phyloP scores from a whole-genome alignment of 2,797 vertebrate species.

The Neomorphus geoffroyi region DNA sequence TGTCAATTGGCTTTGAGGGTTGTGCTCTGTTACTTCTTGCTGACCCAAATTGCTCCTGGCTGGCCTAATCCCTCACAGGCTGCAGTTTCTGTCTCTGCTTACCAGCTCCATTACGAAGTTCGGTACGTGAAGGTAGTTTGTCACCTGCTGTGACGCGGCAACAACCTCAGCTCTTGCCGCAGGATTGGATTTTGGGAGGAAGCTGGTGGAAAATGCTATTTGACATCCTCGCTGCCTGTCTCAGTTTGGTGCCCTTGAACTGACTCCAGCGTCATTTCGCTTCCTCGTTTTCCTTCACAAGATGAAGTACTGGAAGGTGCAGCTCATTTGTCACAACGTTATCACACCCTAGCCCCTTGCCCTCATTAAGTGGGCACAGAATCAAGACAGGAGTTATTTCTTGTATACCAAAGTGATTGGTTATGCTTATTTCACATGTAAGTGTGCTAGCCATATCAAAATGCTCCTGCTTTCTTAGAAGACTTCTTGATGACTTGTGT shows the following conservation, averaged over 20 bases:
- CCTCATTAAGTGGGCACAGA: slow-evolving; percentile 41
- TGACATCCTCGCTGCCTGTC: neutral
- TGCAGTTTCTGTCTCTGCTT: neutral
- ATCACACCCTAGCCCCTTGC: slow-evolving; percentile 15
- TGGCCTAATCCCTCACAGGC: neutral
- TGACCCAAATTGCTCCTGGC: neutral
- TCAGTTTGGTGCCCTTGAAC: neutral
- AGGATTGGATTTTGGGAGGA: neutral
- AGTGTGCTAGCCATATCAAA: slow-evolving; percentile 32
- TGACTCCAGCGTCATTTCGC: neutral
- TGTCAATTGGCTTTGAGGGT: neutral
- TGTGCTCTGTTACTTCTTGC: neutral
- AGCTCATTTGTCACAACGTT: neutral
- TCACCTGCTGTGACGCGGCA: neutral
- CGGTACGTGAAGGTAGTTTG: neutral
- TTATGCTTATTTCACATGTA: slow-evolving; percentile 10
- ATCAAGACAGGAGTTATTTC: slow-evolving; percentile 24
- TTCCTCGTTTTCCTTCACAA: slow-evolving; percentile 10
- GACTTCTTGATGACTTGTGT: slow-evolving; percentile 17
- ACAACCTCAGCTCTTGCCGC: neutral
- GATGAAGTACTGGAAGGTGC: slow-evolving; percentile 7
- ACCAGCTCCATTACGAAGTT: neutral
- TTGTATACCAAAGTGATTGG: neutral
- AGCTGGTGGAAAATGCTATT: neutral
- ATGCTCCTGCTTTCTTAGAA: slow-evolving; percentile 10